phyloP scores from a whole-genome alignment of 2,797 vertebrate species.

The Smutsia temminckii region DNA sequence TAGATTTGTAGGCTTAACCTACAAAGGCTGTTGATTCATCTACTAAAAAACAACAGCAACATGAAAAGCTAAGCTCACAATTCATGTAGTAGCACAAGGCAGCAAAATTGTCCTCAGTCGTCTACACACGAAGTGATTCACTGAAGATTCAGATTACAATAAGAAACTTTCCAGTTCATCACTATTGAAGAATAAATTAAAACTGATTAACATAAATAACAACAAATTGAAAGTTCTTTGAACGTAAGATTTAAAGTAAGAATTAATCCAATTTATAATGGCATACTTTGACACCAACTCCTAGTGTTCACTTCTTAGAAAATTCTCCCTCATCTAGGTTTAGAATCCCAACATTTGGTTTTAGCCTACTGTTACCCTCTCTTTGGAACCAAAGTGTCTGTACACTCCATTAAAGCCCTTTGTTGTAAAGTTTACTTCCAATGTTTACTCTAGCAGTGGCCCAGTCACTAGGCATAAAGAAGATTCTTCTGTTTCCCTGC shows the following conservation, averaged over 20 bases:
- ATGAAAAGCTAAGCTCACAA: not conserved
- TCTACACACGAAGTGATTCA: not conserved
- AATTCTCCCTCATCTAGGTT: constrained; percentile 15
- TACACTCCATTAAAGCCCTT: not conserved
- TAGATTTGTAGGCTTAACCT: not conserved
- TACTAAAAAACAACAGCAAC: not conserved
- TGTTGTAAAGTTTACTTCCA: not conserved
- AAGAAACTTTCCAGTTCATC: not conserved
- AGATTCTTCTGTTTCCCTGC: not conserved
- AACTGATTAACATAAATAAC: not conserved
- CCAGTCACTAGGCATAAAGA: not conserved
- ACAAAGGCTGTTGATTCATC: not conserved
- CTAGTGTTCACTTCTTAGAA: constrained; percentile 4
- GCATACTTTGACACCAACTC: not conserved
- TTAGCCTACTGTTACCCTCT: not conserved
- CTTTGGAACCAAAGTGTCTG: not conserved
- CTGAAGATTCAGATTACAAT: not conserved
- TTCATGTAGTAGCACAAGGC: not conserved
- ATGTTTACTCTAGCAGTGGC: not conserved
- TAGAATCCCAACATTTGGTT: not conserved
- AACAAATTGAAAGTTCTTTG: not conserved
- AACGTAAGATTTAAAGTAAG: constrained; percentile 14
- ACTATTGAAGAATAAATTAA: not conserved
- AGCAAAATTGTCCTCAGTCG: not conserved
- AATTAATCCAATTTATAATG: not conserved